Evolutionary conservation across 1,140 invertebrate genomes (phyloP), one percentile per base, ranked within the genome.

Genomic region (Tribolium madens): DNA sequence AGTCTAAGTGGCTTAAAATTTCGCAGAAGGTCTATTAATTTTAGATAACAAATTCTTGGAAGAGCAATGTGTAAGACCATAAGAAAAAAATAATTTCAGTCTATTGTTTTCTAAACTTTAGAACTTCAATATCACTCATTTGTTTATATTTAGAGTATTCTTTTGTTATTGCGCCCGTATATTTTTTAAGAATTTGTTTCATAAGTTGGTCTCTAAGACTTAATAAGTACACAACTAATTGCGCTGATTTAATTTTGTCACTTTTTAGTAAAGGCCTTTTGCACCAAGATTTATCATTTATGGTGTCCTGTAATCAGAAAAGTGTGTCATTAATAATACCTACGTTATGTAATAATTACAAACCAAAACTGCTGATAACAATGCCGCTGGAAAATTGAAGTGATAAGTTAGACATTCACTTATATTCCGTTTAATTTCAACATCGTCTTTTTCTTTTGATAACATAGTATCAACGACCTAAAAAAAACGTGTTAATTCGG

Each of bases 281-380:
- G 13, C 3, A 26, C 57, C 57, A 64, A 4, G 6, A 13, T 33
- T 64, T 64, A 18, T 64, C 57, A 31, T 7, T 18, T 5, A 60
- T 60, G n/a, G 18, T 21, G 12, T 60, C 53, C 53, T 60, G 50
- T 52, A 13, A 15, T 2, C n/a, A 26, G 21, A 3, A 26, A 26
- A 26, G 6, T 4, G 6, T 26, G 21, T 26, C 3, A 26, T 26
- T 26, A 26, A 26, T 4, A 26, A 26, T 26, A 26, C 21, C 0
- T 5, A 1, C 1, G n/a, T 26, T 26, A 15, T 14, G 13, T 15
- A 6, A 17, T 14, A 50, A 50, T 47, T 33, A 64, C 12, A 13
- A 31, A 64, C 57, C 21, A 64, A 12, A 12, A 26, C 57, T 18
- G 21, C 57, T 64, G 26, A 31, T 33, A 64, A 13, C 12, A 64